Base-by-base conservation (phyloP, 2,113 vertebrate genomes). In the Amphiprion percula region DNA sequence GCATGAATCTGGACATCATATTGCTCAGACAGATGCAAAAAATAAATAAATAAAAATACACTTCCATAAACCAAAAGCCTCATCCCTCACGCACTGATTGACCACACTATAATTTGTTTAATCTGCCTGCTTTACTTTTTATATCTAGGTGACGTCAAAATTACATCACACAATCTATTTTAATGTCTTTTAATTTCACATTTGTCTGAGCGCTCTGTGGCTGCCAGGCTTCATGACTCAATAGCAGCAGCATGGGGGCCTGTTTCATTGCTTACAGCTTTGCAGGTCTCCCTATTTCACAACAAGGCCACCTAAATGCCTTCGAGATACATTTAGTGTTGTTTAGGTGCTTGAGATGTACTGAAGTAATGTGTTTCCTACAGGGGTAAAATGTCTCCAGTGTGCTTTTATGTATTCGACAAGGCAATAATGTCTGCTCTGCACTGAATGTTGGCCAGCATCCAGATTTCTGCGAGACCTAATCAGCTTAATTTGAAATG, bases 351-450 rank as follows among this genome's bases (percentile, higher is more conserved):
- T 64, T 55, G 62, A 55, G 59, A 78, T 72, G 63, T 68, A 68
- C 59, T 10, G 33, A 37, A 37, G 33, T 82, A 72, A 83, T 85
- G 68, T 58, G 39, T 9, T 79, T 80, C 67, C 67, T 76, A 62
- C 85, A 65, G 84, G 79, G 50, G 50, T 78, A 82, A 82, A 82
- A 76, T 58, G 87, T 84, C 87, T 87, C 88, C 53, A 5, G 78
- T 77, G 79, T 56, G 73, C 77, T 75, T 87, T 90, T 85, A 79
- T 79, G 60, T 53, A 64, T 79, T 75, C 37, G 59, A 67, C 68
- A 62, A 78, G 37, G 74, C 77, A 81, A 46, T 83, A 77, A 85
- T 61, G 70, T 86, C 71, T 68, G 30, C 74, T 68, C 33, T 55
- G 74, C 77, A 64, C 65, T 55, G 54, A 26, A 65, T 70, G 63